Percentiles rank a stretch among this genome's conserved stretches.
Evolutionary conservation across 2,888 invertebrate genomes (phyloP).

Genomic region (Philereme transversata): DNA sequence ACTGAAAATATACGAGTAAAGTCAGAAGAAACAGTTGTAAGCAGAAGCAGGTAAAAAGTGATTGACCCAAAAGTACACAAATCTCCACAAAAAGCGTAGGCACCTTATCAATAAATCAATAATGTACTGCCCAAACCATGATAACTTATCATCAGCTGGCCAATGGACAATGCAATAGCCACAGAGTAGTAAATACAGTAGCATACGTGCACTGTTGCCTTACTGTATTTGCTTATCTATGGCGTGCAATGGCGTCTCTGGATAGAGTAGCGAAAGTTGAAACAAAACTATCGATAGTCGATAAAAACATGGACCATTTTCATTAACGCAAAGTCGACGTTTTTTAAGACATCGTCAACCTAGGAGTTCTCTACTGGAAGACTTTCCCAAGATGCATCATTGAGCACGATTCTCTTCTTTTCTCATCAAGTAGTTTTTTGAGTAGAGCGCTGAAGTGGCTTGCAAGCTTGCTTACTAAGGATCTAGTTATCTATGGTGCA

Average conservation of each 20-base stretch:
- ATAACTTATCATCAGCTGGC: slow-evolving; percentile 64
- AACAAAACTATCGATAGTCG: slow-evolving; percentile 13
- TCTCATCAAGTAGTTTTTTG: no score
- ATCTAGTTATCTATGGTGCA: no score
- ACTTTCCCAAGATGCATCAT: no score
- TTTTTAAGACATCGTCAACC: no score
- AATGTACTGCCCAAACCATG: slow-evolving; percentile 66
- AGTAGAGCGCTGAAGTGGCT: no score
- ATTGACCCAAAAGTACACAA: slow-evolving; percentile 46
- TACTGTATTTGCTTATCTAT: slow-evolving; percentile 51
- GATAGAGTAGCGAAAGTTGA: slow-evolving; percentile 38
- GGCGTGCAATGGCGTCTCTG: slow-evolving; percentile 49
- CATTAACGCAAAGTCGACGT: no score
- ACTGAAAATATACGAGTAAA: no score
- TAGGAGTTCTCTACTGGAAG: no score
- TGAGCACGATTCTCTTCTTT: no score
- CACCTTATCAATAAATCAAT: slow-evolving; percentile 76
- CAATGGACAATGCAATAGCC: slow-evolving; percentile 60
- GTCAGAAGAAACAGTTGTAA: no score
- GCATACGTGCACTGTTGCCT: slow-evolving; percentile 32
- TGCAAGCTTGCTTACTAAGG: no score
- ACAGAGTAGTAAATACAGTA: slow-evolving; percentile 57
- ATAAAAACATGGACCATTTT: not conserved
- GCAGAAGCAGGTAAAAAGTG: no score
- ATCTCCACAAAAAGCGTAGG: slow-evolving; percentile 67